Base-by-base conservation (phyloP, 2,113 vertebrate genomes). In the Pteropus alecto region DNA sequence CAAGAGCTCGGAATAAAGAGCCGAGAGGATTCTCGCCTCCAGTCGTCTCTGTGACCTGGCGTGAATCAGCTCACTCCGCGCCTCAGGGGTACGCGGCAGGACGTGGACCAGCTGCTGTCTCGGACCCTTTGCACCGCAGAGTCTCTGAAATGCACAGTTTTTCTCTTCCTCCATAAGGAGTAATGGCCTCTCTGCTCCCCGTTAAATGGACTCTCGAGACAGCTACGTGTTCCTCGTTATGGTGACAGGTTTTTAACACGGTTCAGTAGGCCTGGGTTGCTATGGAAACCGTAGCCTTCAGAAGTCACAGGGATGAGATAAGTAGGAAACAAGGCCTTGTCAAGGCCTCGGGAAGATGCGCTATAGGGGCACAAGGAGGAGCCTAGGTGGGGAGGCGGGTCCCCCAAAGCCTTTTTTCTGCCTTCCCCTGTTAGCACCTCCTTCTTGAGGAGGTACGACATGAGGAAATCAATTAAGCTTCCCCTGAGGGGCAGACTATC, bases 221-320 rank as follows among this genome's bases (percentile, higher is more conserved):
- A 71, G 63, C 1, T 65, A 58, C 70, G 87, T 82, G n/a, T 84
- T 98, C 97, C 93, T 97, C 87, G 60, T 68, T 91, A 84, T 65
- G 96, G 86, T 96, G 85, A 81, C 46, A 88, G 43, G 86, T 88
- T 77, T 88, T 96, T 97, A 96, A 46, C 30, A 4, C 21, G 58
- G 83, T 82, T 68, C 95, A 96, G 43, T 65, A 15, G 96, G 86
- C 71, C 68, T 90, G n/a, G 26, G 71, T 97, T 94, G 94, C 97
- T 90, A 89, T 98, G 95, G 96, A 77, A 97, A 94, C 83, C 83
- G 24, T 71, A 94, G 87, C 77, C 78, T 18, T 96, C 94, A 58
- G 90, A 88, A 93, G 84, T 77, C 89, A 26, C 54, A 51, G 88
- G 84, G 93, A 93, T 95, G 78, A 97, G 83, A 96, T 94, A 85